Base-by-base conservation (phyloP, 2,888 invertebrate genomes). In the Sminthurinus aureus region DNA sequence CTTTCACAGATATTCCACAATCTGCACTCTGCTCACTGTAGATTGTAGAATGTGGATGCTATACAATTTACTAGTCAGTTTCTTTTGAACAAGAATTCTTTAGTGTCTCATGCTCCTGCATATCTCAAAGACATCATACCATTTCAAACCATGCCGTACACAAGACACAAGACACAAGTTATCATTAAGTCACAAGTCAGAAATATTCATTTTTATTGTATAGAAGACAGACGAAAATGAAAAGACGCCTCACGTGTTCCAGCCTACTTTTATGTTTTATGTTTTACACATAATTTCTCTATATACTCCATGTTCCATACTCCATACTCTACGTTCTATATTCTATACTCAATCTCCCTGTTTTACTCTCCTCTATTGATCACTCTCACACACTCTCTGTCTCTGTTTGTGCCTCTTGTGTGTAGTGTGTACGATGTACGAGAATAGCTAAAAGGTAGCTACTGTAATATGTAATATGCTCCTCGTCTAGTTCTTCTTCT, bases 51-150 rank as follows among this genome's bases (percentile, higher is more conserved):
- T 4, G 3, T 38, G 6, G 38, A 38, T 6, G 6, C 38, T 38
- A 38, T 38, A 38, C 6, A 38, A 4, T 38, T 4, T 38, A 6
- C 38, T 38, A 38, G 38, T 38, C 38, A 38, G 51, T 38, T 75
- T 75, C 75, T 50, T 75, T 75, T 51, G 75, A 75, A n/a, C n/a
- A n/a, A n/a, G n/a, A n/a, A 75, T 75, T 75, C 51, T 75, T 75
- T 38, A 38, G 38, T 38, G 38, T 38, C 38, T 38, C 38, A 38
- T 38, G 38, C 38, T 38, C 38, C 1, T 38, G 38, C 22, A 51
- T 24, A 77, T 64, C 22, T 52, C 58, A 15, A 18, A 58, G 13
- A 18, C 69, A 69, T 20, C 69, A 69, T 69, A 12, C 13, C n/a
- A 69, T n/a, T n/a, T n/a, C n/a, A 20, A 69, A 9, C 58, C 64